A percentile compares a stretch with the other conserved stretches of the same genome.
Conservation (phyloP, 2,888 invertebrate species). For the Drosophila quinaria region DNA sequence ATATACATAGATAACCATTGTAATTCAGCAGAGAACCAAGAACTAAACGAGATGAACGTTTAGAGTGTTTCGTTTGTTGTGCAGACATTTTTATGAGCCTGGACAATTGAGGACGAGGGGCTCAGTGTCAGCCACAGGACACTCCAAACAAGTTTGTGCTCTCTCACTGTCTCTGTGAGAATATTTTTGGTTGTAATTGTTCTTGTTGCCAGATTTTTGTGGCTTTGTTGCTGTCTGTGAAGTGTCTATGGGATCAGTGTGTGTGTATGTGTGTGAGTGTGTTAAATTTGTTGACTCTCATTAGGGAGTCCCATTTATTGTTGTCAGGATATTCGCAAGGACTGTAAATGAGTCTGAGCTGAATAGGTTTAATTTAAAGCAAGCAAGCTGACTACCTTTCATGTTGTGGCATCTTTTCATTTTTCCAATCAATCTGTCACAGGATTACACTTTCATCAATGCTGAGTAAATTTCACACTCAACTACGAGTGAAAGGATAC, state of each 20-base stretch:
- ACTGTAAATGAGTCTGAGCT: conserved; percentile 18
- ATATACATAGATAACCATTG: conserved; percentile 53
- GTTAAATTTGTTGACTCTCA: conserved; percentile 24
- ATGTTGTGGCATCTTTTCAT: conserved; percentile 8
- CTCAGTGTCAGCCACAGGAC: conserved; percentile 48
- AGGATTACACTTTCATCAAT: conserved; percentile 40
- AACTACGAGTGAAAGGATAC: conserved; percentile 18
- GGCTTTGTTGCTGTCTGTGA: conserved; percentile 33
- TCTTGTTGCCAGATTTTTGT: conserved; percentile 50
- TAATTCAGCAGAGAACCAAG: conserved; percentile 22
- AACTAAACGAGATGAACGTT: conserved; percentile 41
- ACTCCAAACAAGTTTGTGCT: conserved; percentile 17
- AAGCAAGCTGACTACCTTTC: conserved; percentile 12
- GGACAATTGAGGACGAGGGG: conserved; percentile 15
- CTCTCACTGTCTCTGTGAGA: conserved; percentile 12
- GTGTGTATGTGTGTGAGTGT: conserved; percentile 1
- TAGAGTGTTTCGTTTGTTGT: conserved; percentile 42
- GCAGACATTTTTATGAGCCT: conserved; percentile 76
- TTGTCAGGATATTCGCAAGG: conserved; percentile 20
- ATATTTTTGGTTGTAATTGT: conserved; percentile 57
- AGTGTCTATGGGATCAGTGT: conserved; percentile 29
- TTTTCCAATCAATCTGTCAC: conserved; percentile 60
- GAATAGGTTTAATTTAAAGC: conserved; percentile 3
- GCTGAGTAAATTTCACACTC: conserved; percentile 41
- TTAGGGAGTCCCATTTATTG: conserved; percentile 50